Base-by-base conservation (phyloP, 1,140 invertebrate genomes). In the Neelides sp. region DNA sequence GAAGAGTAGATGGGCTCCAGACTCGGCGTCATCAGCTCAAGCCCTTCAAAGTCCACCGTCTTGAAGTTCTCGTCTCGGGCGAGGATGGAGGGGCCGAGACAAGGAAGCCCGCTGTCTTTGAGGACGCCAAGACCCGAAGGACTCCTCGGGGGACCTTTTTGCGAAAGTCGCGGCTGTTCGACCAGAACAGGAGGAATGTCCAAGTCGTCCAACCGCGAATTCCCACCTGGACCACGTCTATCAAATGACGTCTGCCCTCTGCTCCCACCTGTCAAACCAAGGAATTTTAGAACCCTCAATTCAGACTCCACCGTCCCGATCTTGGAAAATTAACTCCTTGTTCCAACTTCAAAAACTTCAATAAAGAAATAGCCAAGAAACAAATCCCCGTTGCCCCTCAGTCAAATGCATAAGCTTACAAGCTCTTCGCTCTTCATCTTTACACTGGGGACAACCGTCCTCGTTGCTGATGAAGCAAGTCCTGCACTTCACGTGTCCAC, bases 401-500 rank as follows among this genome's bases (percentile, higher is more conserved):
- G n/a, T n/a, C n/a, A n/a, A n/a, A n/a, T n/a, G 30, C n/a, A 32
- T 8, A n/a, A n/a, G n/a, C 8, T 32, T 32, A n/a, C 30, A 2
- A 20, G n/a, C 23, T 20, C 23, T 23, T 42, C 34, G 32, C 13
- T 10, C 20, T 23, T 12, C 2, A 12, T 17, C 13, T n/a, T 27
- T 32, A 61, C 70, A 72, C 49, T 63, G 62, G 42, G 58, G 56
- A 58, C 70, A 72, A 5, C 61, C 52, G 7, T 63, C 56, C 52
- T 65, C 64, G 48, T 69, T 68, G 49, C 55, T 50, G 17, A 71
- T 59, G 24, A 71, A 54, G 59, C 70, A 72, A 10, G 58, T 36
- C 46, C 69, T 54, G 42, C 70, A 72, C 58, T 72, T 72, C 23
- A 64, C 58, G 53, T 72, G 70, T 8, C 70, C 69, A 63, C 70